Evolutionary conservation across 2,888 invertebrate genomes (phyloP).

Genomic region (Lasioglossum malachurum): DNA sequence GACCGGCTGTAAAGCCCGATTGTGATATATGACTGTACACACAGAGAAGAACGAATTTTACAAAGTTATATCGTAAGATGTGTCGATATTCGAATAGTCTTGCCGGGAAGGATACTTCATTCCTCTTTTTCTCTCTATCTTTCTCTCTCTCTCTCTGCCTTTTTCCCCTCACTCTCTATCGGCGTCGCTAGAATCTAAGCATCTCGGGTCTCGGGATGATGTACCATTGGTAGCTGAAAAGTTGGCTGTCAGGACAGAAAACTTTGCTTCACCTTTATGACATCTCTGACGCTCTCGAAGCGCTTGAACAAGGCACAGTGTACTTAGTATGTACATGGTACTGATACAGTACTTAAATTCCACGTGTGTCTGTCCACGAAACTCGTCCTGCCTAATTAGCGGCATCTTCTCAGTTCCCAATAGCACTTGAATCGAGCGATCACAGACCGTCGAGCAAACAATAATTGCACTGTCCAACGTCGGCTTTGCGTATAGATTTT

Average conservation of each 20-base stretch:
- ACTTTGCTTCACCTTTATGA: background rate
- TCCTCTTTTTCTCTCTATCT: background rate
- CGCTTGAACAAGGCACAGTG: background rate
- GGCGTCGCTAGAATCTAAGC: background rate
- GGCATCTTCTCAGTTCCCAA: background rate
- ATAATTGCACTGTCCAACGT: background rate
- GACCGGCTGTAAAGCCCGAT: conserved; percentile 36
- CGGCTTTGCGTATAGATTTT: background rate
- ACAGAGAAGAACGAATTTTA: conserved; percentile 44
- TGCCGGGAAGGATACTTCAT: conserved; percentile 33
- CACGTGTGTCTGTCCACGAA: background rate
- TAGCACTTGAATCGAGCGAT: background rate
- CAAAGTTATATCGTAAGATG: conserved; percentile 41
- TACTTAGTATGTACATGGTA: background rate
- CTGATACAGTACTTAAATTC: background rate
- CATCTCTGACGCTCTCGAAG: background rate
- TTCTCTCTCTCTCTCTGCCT: background rate
- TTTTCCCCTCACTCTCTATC: background rate
- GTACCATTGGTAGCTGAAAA: conserved; percentile 2
- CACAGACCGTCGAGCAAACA: background rate
- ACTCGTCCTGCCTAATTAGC: background rate
- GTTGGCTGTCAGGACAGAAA: background rate
- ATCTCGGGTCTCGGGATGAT: background rate
- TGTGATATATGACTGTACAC: conserved; percentile 61
- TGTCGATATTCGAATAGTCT: conserved; percentile 46